These are phyloP conservation scores for Suncus etruscus DNA, from an alignment of 2,113 vertebrate genomes.

Conservation along the genomic window DNA sequence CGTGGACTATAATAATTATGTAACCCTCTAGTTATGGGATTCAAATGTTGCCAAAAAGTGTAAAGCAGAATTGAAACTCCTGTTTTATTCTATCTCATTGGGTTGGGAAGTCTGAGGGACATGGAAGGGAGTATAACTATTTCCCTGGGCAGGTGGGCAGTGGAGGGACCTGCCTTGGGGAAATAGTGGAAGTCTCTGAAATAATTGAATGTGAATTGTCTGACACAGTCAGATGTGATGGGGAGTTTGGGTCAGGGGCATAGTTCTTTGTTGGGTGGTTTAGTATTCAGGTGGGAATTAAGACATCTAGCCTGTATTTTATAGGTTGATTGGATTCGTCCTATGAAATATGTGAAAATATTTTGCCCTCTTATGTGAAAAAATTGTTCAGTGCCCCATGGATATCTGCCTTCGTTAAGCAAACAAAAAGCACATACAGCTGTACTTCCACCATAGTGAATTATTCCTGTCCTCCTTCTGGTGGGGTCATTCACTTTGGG, in stretches of 20 bases:
- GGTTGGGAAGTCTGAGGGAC: not conserved
- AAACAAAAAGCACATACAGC: no score
- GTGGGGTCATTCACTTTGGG: no score
- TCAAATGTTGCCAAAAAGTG: not conserved
- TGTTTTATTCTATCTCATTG: not conserved
- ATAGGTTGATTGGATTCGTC: no score
- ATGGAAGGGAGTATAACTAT: not conserved
- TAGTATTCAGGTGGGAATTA: not conserved
- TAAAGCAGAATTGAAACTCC: slow-evolving; percentile 10
- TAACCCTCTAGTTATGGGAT: not conserved
- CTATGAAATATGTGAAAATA: no score
- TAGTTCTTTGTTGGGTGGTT: not conserved
- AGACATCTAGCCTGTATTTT: not conserved
- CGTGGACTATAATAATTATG: no score
- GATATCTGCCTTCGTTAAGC: no score
- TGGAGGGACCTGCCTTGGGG: not conserved
- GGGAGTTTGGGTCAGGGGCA: not conserved
- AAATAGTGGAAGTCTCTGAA: not conserved
- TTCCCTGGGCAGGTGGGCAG: not conserved
- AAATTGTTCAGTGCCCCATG: no score
- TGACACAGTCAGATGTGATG: not conserved
- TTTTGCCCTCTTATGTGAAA: no score
- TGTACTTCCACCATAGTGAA: no score
- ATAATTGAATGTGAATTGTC: slow-evolving; percentile 5
- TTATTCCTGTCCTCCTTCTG: no score